Evolutionary conservation across 1,140 invertebrate genomes (phyloP).

Genomic region (Papilio dardanus): DNA sequence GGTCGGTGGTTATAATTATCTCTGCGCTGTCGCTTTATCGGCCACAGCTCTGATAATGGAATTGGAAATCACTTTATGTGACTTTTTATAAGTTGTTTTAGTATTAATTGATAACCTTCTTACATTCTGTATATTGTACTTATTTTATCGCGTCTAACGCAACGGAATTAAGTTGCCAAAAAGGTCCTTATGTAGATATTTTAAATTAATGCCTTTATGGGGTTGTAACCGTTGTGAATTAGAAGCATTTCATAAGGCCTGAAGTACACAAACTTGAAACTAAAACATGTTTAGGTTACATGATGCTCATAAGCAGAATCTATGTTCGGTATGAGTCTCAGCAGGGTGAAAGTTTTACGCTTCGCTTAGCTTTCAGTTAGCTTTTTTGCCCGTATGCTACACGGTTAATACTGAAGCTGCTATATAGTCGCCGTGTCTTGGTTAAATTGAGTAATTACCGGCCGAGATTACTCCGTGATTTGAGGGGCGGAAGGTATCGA

Average conservation of each 20-base stretch:
- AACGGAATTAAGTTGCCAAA: not conserved
- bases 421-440: constrained; percentile 58
- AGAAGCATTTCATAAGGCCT: constrained; percentile 25
- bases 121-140: not conserved
- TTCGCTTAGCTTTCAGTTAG: not conserved
- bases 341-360: not conserved
- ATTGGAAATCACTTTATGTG: constrained; percentile 49
- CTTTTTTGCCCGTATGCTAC: not conserved
- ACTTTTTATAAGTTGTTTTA: not conserved
- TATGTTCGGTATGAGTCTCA: too few relatives aligned
- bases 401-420: constrained; percentile 50
- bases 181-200: constrained; percentile 20
- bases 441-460: constrained; percentile 75
- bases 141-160: not conserved
- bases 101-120: not conserved
- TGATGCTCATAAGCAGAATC: too few relatives aligned
- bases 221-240: constrained; percentile 39
- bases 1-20: constrained; percentile 76
- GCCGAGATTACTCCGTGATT: constrained; percentile 64
- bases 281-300: too few relatives aligned
- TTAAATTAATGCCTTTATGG: constrained; percentile 43
- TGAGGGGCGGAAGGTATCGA: constrained; percentile 62
- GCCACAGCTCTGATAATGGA: constrained; percentile 46
- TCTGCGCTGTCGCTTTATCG: constrained; percentile 66
- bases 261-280: not conserved